phyloP scores from a whole-genome alignment of 2,113 vertebrate genomes.

The Brienomyrus brachyistius region DNA sequence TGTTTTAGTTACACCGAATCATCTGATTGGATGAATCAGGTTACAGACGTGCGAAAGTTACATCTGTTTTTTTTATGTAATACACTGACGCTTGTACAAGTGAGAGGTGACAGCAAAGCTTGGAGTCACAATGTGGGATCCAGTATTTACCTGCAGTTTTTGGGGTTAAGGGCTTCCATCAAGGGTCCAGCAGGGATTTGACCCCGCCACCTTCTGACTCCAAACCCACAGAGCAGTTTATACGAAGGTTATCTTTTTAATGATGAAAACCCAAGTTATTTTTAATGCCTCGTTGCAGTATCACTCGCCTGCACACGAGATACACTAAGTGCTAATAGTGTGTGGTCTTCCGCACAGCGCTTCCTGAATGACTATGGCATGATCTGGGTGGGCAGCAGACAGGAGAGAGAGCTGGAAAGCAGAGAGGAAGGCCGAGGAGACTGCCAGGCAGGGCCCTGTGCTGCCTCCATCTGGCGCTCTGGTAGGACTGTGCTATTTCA shows the following conservation, averaged over 20 bases:
- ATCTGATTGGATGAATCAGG: not conserved
- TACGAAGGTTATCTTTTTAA: not conserved
- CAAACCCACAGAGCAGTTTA: not conserved
- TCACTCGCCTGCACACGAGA: not conserved
- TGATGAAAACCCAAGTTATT: not conserved
- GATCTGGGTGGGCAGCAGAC: slow-evolving; percentile 74
- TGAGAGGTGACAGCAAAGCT: not conserved
- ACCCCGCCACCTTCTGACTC: not conserved
- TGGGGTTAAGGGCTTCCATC: not conserved
- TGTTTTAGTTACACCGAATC: not conserved
- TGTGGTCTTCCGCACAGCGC: slow-evolving; percentile 46
- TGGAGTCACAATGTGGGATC: not conserved
- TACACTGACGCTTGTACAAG: not conserved
- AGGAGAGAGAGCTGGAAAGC: slow-evolving; percentile 19
- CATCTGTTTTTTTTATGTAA: not conserved
- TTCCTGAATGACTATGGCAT: slow-evolving; percentile 85
- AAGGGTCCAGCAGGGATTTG: not conserved
- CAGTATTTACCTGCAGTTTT: not conserved
- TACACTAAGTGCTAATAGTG: not conserved
- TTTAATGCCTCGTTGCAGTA: not conserved
- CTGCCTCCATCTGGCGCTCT: slow-evolving; percentile 23
- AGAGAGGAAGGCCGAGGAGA: not conserved
- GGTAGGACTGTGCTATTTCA: slow-evolving; percentile 24
- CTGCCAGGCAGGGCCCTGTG: not conserved
- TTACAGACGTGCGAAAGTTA: not conserved